Conservation (phyloP, 2,888 invertebrate genomes). For the Acanthoscelides obtectus region DNA sequence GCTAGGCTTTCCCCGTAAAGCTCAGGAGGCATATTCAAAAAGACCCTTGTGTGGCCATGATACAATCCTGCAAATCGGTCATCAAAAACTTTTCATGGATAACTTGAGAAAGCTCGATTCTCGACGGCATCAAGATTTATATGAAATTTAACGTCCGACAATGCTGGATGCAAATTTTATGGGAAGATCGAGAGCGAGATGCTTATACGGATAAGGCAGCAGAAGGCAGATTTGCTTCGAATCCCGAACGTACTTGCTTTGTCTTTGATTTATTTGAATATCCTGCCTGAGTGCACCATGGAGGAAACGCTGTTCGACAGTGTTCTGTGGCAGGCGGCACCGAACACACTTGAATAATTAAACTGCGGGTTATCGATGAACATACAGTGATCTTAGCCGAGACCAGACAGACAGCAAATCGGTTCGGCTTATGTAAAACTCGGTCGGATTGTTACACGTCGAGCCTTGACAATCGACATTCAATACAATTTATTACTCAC, state of each 20-base stretch:
- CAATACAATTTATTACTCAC: no score
- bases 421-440: no score
- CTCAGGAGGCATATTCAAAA: no score
- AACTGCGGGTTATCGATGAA: not conserved
- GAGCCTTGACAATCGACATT: no score
- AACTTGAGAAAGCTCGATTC: not conserved
- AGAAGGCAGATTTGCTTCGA: constrained; percentile 2
- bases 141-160: constrained; percentile 10
- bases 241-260: not conserved
- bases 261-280: not conserved
- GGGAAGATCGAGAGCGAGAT: constrained; percentile 1
- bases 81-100: not conserved
- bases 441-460: no score
- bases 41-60: no score
- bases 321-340: not conserved
- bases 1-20: no score
- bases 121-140: constrained; percentile 1
- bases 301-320: not conserved
- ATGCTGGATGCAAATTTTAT: constrained; percentile 7
- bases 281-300: not conserved
- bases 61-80: not conserved
- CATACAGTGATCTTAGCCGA: not conserved
- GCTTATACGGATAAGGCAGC: constrained; percentile 1
- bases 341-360: not conserved
- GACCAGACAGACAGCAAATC: no score